Evolutionary conservation across 2,797 vertebrate species (phyloP).

Genomic region (Adelosebastes latens): DNA sequence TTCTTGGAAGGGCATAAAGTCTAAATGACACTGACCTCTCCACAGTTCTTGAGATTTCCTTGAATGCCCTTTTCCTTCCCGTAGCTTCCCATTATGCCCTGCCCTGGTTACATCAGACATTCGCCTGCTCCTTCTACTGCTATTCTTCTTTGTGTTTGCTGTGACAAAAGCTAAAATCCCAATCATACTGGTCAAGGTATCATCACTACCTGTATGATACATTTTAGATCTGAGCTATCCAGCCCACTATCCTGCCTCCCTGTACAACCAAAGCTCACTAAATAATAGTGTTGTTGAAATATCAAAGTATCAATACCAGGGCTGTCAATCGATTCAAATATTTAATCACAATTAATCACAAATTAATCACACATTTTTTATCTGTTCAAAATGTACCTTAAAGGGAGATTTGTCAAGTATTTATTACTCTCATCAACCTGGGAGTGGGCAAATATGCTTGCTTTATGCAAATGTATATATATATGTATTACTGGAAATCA

Average conservation of each 20-base stretch:
- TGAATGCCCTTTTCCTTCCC: constrained; percentile 14
- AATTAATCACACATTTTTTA: background rate
- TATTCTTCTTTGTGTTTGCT: constrained; percentile 11
- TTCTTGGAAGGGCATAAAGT: constrained; percentile 13
- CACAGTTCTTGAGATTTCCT: background rate
- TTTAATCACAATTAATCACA: background rate
- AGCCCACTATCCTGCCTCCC: background rate
- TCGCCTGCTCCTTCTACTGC: background rate
- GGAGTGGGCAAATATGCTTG: background rate
- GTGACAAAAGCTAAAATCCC: constrained; percentile 4
- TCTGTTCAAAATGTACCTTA: background rate
- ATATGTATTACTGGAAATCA: too few relatives aligned
- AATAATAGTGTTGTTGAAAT: background rate
- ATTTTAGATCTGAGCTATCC: background rate
- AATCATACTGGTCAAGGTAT: background rate
- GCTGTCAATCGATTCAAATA: background rate
- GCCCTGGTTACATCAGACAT: background rate
- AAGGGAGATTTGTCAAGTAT: background rate
- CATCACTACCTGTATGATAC: background rate
- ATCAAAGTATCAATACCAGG: too few relatives aligned
- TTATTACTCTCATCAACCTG: background rate
- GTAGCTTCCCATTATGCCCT: background rate
- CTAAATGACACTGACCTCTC: constrained; percentile 10
- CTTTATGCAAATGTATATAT: background rate
- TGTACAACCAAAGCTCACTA: background rate